A percentile compares a stretch with the other conserved stretches of the same genome.
These are phyloP conservation scores for Drosophila lutescens DNA, from an alignment of 2,888 invertebrate species.

Conservation along the genomic window DNA sequence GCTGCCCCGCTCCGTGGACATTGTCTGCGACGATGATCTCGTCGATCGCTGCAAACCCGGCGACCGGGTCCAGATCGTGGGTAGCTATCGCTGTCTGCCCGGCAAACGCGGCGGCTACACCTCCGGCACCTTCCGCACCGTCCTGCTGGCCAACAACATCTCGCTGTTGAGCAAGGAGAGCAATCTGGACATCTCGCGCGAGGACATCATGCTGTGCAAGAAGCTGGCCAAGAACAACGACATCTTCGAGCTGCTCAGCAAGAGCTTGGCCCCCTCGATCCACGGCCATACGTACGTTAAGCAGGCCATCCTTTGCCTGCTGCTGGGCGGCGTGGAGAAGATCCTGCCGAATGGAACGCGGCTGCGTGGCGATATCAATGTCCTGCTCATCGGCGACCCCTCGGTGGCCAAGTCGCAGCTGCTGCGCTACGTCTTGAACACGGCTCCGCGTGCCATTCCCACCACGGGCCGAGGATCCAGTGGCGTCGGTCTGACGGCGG, in stretches of 20 bases:
- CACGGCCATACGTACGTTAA: conserved; percentile 98
- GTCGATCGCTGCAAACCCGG: conserved; percentile 98
- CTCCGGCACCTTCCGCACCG: conserved; percentile 94
- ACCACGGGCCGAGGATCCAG: conserved; percentile 99
- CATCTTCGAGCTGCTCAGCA: conserved; percentile 94
- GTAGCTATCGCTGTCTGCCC: conserved; percentile 97
- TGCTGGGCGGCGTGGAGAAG: conserved; percentile 98
- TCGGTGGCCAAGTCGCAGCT: conserved; percentile 99
- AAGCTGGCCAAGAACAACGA: conserved; percentile 90
- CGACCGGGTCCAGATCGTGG: conserved; percentile 98
- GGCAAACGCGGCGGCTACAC: conserved; percentile 97
- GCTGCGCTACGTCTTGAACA: conserved; percentile 95
- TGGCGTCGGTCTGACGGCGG: conserved; percentile 99
- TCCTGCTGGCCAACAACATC: conserved; percentile 97
- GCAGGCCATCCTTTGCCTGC: conserved; percentile 96
- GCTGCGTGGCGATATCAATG: conserved; percentile 94
- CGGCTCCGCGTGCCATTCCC: conserved; percentile 97
- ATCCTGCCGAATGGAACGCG: conserved; percentile 95
- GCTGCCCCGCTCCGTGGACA: conserved; percentile 96
- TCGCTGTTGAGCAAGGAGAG: conserved; percentile 95
- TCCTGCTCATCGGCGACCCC: conserved; percentile 98
- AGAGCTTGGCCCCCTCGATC: conserved; percentile 98
- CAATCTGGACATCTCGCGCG: conserved; percentile 90
- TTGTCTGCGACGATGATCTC: conserved; percentile 97
- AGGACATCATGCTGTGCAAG: conserved; percentile 96